Conservation (phyloP, 2,113 vertebrate genomes). For the Bombycilla garrulus region DNA sequence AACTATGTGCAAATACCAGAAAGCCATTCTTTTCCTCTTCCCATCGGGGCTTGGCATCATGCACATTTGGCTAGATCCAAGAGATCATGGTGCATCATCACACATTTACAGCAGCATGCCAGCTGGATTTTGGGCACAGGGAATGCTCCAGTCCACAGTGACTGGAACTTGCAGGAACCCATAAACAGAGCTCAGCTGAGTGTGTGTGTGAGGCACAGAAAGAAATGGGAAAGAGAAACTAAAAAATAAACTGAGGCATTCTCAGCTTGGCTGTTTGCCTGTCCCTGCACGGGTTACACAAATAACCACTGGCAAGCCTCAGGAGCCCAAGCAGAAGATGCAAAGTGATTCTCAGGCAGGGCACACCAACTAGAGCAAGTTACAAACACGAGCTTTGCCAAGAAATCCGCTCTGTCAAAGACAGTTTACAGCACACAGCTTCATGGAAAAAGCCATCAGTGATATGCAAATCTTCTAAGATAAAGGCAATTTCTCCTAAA, state of each 20-base stretch:
- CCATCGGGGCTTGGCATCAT: background rate
- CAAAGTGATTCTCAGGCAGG: background rate
- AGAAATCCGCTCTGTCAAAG: background rate
- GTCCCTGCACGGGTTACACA: background rate
- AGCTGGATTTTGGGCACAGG: background rate
- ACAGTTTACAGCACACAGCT: background rate
- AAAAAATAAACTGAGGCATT: background rate
- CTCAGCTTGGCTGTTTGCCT: background rate
- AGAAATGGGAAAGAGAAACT: background rate
- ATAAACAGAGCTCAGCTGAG: constrained; percentile 16
- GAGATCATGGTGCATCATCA: background rate
- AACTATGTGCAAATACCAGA: constrained; percentile 43
- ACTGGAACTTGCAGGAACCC: background rate
- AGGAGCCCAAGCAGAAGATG: background rate
- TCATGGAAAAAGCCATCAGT: background rate
- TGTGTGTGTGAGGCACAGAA: background rate
- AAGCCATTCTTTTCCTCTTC: constrained; percentile 27
- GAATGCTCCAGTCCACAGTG: background rate
- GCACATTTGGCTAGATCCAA: background rate
- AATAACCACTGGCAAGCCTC: background rate
- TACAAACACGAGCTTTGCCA: background rate
- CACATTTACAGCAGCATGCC: background rate
- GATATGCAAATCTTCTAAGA: background rate
- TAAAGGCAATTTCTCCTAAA: background rate
- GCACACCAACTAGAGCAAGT: background rate